Evolutionary conservation across 2,113 vertebrate genomes (phyloP), one percentile per base, ranked within the genome.

Genomic region (Noctilio leporinus): DNA sequence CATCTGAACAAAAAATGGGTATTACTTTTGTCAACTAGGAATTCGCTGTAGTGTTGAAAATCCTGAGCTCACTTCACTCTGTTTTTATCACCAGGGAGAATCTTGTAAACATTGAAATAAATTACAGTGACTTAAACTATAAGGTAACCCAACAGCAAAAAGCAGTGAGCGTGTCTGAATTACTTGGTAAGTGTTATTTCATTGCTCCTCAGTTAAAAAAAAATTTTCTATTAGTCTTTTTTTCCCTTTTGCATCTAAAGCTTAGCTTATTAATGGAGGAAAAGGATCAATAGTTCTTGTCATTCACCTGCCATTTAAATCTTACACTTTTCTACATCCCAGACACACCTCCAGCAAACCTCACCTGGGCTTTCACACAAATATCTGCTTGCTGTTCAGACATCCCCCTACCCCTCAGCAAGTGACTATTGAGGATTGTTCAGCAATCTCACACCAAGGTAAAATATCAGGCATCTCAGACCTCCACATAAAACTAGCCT

Each of bases 61-160:
- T 30, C 49, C 86, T 82, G 38, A 88, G 43, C 91, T 84, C 14
- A 30, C 45, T 3, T 81, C 45, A 96, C 26, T 93, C 24, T 94
- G 51, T 96, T 98, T 82, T 89, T 19, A 72, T 96, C 70, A 73
- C 28, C 82, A 98, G 98, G 95, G 93, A 98, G 95, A 98, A 98
- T 88, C 98, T 99, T 55, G 98, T 98, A 93, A 90, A 96, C 86
- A 98, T 98, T 97, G 98, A 98, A 92, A 98, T 99, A 93, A 98
- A 98, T 57, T 98, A 98, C 15, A 95, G 97, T 17, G 98, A 98
- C 62, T 89, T 99, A 93, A 99, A 98, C 94, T 99, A 98, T 96
- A 98, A 98, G 96, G 97, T 98, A 96, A 98, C 98, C 16, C 98
- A 98, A 82, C 98, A 99, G 80, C 98, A 98, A 95, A 99, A 99